Conservation (phyloP, 2,797 vertebrate species). For the Acanthornis magna region DNA sequence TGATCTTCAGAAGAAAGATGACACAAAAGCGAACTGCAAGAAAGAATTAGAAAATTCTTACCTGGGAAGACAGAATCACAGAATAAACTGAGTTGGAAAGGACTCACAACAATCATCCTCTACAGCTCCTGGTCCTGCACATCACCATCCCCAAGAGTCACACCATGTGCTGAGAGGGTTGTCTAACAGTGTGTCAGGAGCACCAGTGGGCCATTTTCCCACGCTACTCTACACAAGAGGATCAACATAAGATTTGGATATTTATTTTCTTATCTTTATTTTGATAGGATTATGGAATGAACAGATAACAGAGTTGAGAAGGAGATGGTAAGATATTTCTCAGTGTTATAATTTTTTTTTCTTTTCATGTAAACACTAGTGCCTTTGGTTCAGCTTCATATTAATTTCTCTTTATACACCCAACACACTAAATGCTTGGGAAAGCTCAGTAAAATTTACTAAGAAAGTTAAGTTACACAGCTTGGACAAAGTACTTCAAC, state of each 20-base stretch:
- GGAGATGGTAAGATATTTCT: not conserved
- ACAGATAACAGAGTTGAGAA: not conserved
- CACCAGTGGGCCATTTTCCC: not conserved
- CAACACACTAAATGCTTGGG: not conserved
- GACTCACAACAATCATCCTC: not conserved
- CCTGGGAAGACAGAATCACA: not conserved
- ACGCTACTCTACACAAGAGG: not conserved
- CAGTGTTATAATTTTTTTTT: not conserved
- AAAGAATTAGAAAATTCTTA: not conserved
- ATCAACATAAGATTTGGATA: not conserved
- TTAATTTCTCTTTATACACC: not conserved
- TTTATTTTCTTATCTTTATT: constrained; percentile 2
- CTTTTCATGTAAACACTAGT: not conserved
- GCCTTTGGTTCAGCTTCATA: not conserved
- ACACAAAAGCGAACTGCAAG: not conserved
- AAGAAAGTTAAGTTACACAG: not conserved
- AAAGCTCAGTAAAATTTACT: not conserved
- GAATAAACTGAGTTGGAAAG: not conserved
- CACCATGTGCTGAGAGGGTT: not conserved
- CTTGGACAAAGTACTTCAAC: not conserved
- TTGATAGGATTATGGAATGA: not conserved
- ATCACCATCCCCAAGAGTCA: not conserved
- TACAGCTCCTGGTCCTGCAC: not conserved
- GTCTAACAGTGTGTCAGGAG: not conserved
- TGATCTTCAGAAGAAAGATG: not conserved